A percentile compares a stretch with the other conserved stretches of the same genome.
phyloP scores from a whole-genome alignment of 1,140 invertebrate genomes.

The Trachymyrmex cornetzi region DNA sequence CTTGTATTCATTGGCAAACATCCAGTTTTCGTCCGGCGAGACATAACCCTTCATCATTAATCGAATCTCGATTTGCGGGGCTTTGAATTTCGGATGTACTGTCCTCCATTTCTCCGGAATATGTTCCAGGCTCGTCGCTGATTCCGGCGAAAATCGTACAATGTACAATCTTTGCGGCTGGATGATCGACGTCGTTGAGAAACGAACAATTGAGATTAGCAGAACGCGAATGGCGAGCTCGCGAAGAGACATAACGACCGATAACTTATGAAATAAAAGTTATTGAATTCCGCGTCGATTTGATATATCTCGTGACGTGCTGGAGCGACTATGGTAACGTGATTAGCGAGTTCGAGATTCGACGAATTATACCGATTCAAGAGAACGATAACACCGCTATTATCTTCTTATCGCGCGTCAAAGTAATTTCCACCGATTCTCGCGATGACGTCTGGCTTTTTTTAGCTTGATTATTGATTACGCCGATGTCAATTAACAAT shows the following conservation, averaged over 20 bases:
- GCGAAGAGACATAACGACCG: neutral
- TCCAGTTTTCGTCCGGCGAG: neutral
- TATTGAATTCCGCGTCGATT: constrained; percentile 10
- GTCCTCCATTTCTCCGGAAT: neutral
- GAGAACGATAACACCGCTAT: neutral
- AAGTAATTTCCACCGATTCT: neutral
- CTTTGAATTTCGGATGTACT: neutral
- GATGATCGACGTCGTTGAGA: neutral
- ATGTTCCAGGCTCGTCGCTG: neutral
- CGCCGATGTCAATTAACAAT: neutral
- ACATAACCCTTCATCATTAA: constrained; percentile 17
- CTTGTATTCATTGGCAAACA: constrained; percentile 21
- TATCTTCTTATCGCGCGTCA: constrained; percentile 6
- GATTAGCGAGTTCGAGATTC: neutral
- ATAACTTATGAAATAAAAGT: constrained; percentile 2
- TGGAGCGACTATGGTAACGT: neutral
- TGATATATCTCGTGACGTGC: neutral
- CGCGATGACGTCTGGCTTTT: neutral
- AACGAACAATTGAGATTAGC: neutral
- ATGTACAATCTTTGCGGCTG: neutral
- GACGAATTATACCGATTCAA: neutral
- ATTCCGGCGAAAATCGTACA: neutral
- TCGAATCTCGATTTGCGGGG: constrained; percentile 22
- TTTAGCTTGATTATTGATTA: neutral
- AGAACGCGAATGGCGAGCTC: neutral